Conservation (phyloP, 2,888 invertebrate genomes). For the Ectemnius cavifrons region DNA sequence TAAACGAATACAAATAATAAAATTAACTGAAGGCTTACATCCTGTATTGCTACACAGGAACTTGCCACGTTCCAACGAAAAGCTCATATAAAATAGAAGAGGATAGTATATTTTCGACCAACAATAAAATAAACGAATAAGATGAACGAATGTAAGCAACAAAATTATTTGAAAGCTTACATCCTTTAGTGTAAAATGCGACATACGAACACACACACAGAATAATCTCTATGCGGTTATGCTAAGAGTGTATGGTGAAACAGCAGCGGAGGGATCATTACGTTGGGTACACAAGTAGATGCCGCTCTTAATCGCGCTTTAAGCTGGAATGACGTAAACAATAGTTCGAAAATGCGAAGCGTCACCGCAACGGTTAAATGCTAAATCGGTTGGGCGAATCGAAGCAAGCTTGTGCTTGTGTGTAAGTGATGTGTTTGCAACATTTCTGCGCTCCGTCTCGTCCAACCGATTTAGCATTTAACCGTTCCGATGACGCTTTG, state of each 20-base stretch:
- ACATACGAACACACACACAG: too few relatives aligned
- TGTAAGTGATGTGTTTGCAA: too few relatives aligned
- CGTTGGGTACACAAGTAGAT: conserved; percentile 18
- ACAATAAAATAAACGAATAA: too few relatives aligned
- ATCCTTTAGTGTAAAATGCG: background rate
- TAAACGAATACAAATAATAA: background rate
- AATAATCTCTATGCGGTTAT: too few relatives aligned
- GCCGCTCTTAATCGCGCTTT: conserved; percentile 57
- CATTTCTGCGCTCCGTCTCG: conserved; percentile 35
- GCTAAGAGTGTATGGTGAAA: conserved; percentile 3
- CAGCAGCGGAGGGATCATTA: conserved; percentile 5
- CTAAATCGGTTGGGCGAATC: conserved; percentile 65
- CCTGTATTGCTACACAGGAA: too few relatives aligned
- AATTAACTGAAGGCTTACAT: too few relatives aligned
- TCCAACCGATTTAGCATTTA: conserved; percentile 70
- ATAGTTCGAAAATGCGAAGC: conserved; percentile 62
- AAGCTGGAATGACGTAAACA: conserved; percentile 73
- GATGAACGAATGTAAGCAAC: background rate
- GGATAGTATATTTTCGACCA: too few relatives aligned
- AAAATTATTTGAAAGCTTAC: background rate
- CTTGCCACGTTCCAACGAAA: too few relatives aligned
- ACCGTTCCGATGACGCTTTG: conserved; percentile 70
- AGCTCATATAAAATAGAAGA: too few relatives aligned
- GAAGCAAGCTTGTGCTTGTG: too few relatives aligned
- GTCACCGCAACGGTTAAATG: conserved; percentile 74